Percentiles rank a stretch among this genome's conserved stretches.
These are phyloP conservation scores for Andrena minutula DNA, from an alignment of 2,888 invertebrate genomes.

Conservation along the genomic window DNA sequence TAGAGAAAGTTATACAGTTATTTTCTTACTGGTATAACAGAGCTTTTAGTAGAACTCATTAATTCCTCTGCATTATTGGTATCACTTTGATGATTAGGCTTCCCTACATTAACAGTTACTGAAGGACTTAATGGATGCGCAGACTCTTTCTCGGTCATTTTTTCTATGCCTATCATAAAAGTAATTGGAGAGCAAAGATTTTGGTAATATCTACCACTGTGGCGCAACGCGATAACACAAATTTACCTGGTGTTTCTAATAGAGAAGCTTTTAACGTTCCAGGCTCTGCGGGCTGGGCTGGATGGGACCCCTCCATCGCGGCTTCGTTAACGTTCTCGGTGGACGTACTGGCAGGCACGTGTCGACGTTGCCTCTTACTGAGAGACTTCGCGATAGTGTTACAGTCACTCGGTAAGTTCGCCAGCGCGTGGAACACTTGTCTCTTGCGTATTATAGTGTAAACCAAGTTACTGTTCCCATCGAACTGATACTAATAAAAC, in stretches of 20 bases:
- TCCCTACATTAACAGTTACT: conserved; percentile 75
- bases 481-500: conserved; percentile 81
- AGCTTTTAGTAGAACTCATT: conserved; percentile 69
- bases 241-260: conserved; percentile 94
- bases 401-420: conserved; percentile 98
- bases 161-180: conserved; percentile 88
- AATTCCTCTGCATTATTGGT: conserved; percentile 68
- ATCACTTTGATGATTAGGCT: conserved; percentile 69
- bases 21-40: conserved; percentile 83
- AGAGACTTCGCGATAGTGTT: conserved; percentile 93
- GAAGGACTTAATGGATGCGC: conserved; percentile 90
- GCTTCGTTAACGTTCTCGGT: conserved; percentile 88
- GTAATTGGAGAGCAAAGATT: not conserved
- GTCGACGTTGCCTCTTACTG: conserved; percentile 86
- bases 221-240: not conserved
- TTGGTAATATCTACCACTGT: not conserved
- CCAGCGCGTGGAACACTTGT: conserved; percentile 98
- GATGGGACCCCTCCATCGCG: conserved; percentile 93
- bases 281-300: conserved; percentile 95
- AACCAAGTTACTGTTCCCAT: conserved; percentile 98
- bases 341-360: conserved; percentile 81
- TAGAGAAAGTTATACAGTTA: not conserved
- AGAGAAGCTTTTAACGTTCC: conserved; percentile 96
- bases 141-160: conserved; percentile 97
- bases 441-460: conserved; percentile 99